phyloP scores from a whole-genome alignment of 2,113 vertebrate genomes.

The Rhinoderma darwinii region DNA sequence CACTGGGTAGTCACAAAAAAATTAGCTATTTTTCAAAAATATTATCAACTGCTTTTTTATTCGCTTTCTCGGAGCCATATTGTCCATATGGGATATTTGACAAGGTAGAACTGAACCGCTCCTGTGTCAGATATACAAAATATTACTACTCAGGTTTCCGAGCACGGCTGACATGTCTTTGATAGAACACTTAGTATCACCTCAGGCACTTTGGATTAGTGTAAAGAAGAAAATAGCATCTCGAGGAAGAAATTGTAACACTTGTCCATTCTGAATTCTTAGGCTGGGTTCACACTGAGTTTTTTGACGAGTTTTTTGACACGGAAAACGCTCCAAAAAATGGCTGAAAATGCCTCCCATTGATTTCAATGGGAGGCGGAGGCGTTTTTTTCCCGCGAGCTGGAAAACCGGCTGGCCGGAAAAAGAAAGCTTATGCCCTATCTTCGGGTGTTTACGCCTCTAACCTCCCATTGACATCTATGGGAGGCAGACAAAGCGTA shows the following conservation, averaged over 20 bases:
- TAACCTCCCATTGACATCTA: no score
- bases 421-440: no score
- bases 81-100: not conserved
- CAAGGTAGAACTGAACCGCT: not conserved
- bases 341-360: no score
- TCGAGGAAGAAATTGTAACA: constrained; percentile 26
- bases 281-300: no score
- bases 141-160: constrained; percentile 25
- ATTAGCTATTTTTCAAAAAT: not conserved
- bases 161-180: constrained; percentile 20
- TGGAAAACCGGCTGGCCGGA: no score
- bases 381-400: no score
- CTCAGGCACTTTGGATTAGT: constrained; percentile 38
- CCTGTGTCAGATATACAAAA: constrained; percentile 29
- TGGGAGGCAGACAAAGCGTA: no score
- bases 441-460: no score
- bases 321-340: no score
- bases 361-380: no score
- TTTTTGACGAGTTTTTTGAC: no score
- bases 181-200: constrained; percentile 41
- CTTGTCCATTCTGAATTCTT: constrained; percentile 16
- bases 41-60: not conserved
- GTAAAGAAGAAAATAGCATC: constrained; percentile 42
- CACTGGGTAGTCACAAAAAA: not conserved
- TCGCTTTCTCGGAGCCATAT: not conserved